Evolutionary conservation across 35 echinoderm and acorn worm species (phyloP), one percentile per base, ranked within the genome.

Genomic region (Nesometra sesokonis): DNA sequence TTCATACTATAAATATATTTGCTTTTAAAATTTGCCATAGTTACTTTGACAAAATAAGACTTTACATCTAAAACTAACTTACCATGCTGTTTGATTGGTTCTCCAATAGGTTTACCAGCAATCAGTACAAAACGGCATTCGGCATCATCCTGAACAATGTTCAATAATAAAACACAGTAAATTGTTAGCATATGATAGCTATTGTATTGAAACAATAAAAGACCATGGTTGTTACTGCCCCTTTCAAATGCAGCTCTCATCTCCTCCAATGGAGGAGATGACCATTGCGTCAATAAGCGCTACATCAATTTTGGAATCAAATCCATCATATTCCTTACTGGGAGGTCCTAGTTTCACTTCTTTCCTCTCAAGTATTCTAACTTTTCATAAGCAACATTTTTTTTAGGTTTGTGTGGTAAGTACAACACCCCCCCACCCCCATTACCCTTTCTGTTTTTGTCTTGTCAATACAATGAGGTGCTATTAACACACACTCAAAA

Each of bases 51-150:
- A 5, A 27, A 29, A 29, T 30, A 30, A 8, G 5, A 32, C 23
- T 8, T 32, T 9, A 78, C 23, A 7, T 43, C 15, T 43, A 7
- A 43, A 4, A 43, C 38, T 37, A 36, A 9, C 81, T 36, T 39
- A 83, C 81, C 81, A 35, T 83, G 34, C 81, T 38, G 37, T 29
- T 37, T 38, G 9, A 83, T 36, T 83, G 81, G 81, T 39, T 83
- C 34, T 23, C 35, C 37, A 27, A 83, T 9, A 3, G 81, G 81
- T 27, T 39, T 36, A 21, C 81, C 81, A 83, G 81, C 81, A 37
- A 83, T 83, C 81, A 83, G 37, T 37, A 83, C 81, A 83, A 83
- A 83, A 83, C 32, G 81, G 27, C 81, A 83, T 17, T 30, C 34
- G 7, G 34, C 38, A 5, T 30, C 34, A 83, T 83, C 81, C 81